Conservation (phyloP, 2,888 invertebrate species). For the Micropterix aruncella region DNA sequence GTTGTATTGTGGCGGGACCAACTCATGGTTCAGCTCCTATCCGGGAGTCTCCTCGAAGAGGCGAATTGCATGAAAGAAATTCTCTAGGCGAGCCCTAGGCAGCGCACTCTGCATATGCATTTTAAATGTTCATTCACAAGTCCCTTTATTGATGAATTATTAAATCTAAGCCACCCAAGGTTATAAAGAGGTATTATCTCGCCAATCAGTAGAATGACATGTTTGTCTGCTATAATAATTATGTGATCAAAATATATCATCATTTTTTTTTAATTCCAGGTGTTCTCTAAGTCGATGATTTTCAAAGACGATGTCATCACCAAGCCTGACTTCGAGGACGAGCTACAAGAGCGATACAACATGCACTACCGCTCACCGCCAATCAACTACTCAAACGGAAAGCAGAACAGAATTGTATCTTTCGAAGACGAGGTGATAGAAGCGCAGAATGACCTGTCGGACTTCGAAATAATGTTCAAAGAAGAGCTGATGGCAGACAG, state of each 20-base stretch:
- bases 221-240: no score
- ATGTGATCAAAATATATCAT: background rate
- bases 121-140: no score
- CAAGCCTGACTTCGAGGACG: conserved; percentile 22
- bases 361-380: conserved; percentile 20
- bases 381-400: conserved; percentile 6
- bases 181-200: no score
- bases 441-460: conserved; percentile 26
- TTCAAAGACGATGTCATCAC: conserved; percentile 32
- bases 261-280: conserved; percentile 21
- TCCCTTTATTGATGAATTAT: no score
- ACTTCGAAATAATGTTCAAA: conserved; percentile 40
- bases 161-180: no score
- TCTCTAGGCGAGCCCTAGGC: no score
- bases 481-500: conserved; percentile 28
- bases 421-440: conserved; percentile 33
- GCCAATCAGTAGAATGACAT: no score
- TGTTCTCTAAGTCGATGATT: conserved; percentile 36
- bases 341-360: conserved; percentile 29
- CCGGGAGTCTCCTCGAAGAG: no score
- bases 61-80: no score
- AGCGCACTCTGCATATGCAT: no score
- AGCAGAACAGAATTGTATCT: conserved; percentile 24
- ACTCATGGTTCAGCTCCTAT: no score
- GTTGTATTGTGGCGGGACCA: no score